Percentiles rank a stretch among this genome's conserved stretches.
Conservation (phyloP, 2,888 invertebrate genomes). For the Ormyrus rosae region DNA sequence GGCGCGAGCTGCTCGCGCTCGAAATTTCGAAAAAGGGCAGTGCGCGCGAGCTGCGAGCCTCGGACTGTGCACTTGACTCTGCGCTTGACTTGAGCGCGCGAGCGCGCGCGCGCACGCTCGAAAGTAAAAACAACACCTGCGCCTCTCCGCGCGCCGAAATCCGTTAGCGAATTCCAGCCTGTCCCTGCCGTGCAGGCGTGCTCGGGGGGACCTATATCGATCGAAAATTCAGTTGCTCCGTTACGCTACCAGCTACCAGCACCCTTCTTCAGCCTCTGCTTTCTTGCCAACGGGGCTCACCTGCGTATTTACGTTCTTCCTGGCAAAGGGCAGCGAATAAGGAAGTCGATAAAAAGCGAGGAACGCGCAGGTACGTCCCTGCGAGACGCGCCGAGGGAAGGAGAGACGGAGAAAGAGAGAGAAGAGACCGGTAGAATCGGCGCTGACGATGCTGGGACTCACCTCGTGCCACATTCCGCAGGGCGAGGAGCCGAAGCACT, state of each 20-base stretch:
- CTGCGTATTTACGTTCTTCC: too few relatives aligned
- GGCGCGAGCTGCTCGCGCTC: not conserved
- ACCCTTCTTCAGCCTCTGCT: too few relatives aligned
- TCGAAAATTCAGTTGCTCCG: constrained; percentile 24
- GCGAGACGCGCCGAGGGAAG: constrained; percentile 19
- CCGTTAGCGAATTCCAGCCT: constrained; percentile 34
- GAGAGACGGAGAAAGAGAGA: too few relatives aligned
- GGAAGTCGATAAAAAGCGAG: too few relatives aligned
- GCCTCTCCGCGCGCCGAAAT: constrained; percentile 9
- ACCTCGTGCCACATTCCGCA: constrained; percentile 75
- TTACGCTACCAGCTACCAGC: not conserved
- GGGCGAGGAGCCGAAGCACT: constrained; percentile 60
- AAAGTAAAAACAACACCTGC: too few relatives aligned
- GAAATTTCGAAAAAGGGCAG: not conserved
- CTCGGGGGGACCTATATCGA: constrained; percentile 15
- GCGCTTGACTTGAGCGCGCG: too few relatives aligned
- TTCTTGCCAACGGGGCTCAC: too few relatives aligned
- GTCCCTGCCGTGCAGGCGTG: not conserved
- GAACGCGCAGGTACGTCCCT: constrained; percentile 31
- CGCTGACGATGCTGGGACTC: constrained; percentile 60
- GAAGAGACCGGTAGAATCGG: constrained; percentile 51
- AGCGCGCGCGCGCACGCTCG: too few relatives aligned
- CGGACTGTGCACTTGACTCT: too few relatives aligned
- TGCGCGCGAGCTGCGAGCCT: too few relatives aligned
- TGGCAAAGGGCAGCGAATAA: too few relatives aligned